Conservation (phyloP, 2,797 vertebrate genomes). For the Sebastes trivittatus region DNA sequence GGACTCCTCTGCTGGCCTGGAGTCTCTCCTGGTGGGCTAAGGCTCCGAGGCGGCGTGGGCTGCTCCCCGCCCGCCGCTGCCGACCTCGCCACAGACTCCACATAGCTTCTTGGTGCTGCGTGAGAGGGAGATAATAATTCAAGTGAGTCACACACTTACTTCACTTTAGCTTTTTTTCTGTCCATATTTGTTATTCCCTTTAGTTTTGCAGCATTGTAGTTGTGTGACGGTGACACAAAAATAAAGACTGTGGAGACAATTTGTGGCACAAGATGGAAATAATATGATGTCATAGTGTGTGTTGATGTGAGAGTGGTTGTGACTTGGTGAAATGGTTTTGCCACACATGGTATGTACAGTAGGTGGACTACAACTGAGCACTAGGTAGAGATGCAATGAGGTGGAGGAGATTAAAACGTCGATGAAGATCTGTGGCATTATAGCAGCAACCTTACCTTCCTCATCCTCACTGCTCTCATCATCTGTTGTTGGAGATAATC, state of each 20-base stretch:
- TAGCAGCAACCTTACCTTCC: constrained; percentile 87
- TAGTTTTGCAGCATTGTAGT: not conserved
- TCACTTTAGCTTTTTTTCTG: not conserved
- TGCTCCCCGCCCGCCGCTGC: constrained; percentile 77
- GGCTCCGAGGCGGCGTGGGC: constrained; percentile 55
- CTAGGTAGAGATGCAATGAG: not conserved
- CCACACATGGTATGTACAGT: not conserved
- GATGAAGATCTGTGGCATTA: constrained; percentile 30
- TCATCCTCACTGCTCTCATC: constrained; percentile 83
- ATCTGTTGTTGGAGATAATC: constrained; percentile 79
- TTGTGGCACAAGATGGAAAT: not conserved
- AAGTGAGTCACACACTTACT: not conserved
- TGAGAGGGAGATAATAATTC: not conserved
- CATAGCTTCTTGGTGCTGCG: constrained; percentile 93
- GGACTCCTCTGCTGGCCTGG: constrained; percentile 76
- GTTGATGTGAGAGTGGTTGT: not conserved
- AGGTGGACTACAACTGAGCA: not conserved
- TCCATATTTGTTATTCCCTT: not conserved
- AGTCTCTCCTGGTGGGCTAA: constrained; percentile 67
- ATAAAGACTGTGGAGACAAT: not conserved
- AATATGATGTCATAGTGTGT: not conserved
- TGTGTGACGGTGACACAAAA: not conserved
- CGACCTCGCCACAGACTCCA: constrained; percentile 92
- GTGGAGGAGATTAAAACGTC: not conserved
- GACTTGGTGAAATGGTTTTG: constrained; percentile 15